These are phyloP conservation scores for Lochmaea crataegi DNA, from an alignment of 2,888 invertebrate species.

Conservation along the genomic window DNA sequence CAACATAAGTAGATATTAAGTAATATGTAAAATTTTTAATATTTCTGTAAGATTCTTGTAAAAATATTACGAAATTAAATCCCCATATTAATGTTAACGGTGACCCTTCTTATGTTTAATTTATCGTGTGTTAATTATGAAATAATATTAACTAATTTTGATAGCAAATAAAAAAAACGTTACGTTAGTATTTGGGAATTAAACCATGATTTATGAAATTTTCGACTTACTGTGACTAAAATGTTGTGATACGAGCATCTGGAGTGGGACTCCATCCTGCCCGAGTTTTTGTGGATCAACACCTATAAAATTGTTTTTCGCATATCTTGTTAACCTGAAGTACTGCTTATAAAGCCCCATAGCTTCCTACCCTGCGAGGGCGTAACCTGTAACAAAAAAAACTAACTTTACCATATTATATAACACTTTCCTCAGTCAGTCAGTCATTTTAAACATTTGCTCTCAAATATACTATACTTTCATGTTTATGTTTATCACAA, in stretches of 20 bases:
- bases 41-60: not conserved
- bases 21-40: not conserved
- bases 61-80: not conserved
- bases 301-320: conserved; percentile 79
- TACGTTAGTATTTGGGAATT: too few relatives aligned
- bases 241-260: conserved; percentile 84
- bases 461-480: too few relatives aligned
- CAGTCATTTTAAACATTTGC: too few relatives aligned
- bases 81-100: not conserved
- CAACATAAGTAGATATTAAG: too few relatives aligned
- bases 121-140: too few relatives aligned
- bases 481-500: too few relatives aligned
- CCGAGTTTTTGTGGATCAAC: conserved; percentile 35
- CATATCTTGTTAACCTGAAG: conserved; percentile 79
- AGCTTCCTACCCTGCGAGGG: conserved; percentile 51
- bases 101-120: too few relatives aligned
- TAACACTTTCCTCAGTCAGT: too few relatives aligned
- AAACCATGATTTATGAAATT: too few relatives aligned
- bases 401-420: not conserved
- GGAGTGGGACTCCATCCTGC: conserved; percentile 72
- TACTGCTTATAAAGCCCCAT: conserved; percentile 84
- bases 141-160: too few relatives aligned
- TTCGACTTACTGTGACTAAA: conserved; percentile 81
- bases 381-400: conserved; percentile 50
- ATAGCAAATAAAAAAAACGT: too few relatives aligned